Base-by-base conservation (phyloP, 2,113 vertebrate species). In the Sorex araneus region DNA sequence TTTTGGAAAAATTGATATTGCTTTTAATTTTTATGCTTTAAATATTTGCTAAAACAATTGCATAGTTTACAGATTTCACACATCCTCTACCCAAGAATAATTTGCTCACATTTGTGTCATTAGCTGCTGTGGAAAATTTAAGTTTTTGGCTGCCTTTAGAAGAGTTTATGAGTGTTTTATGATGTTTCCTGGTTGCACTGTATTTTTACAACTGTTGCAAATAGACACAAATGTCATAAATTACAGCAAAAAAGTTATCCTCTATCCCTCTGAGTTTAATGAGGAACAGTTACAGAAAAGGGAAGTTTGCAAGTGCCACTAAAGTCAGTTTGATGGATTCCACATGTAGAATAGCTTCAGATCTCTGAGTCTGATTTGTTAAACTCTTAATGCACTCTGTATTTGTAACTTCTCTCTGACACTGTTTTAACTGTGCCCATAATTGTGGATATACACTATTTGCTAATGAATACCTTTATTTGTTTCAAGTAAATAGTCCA, bases 171-270 rank as follows among this genome's bases (percentile, higher is more conserved):
- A 96, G 91, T 96, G 93, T 96, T 97, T 98, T 97, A 97, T 95
- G 92, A 97, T 96, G 91, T 97, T 98, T 97, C 96, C 91, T 97
- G 95, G 97, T 97, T 97, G 96, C 94, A 95, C 77, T 95, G 90
- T 97, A 97, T 97, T 97, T 98, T 97, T 97, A 96, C 93, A 97
- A 97, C 94, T 96, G 95, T 96, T 97, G n/a, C 95, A 97, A 97
- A 97, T 95, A 98, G 96, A 97, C 92, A 97, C 78, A 97, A 97
- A 97, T 95, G 95, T 76, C 89, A 97, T 97, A 97, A 97, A 97
- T 97, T 97, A 97, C 40, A 88, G 67, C 75, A 96, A 91, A 90
- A 95, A 97, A 97, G 93, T 90, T 90, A 97, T 97, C 95, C 86
- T 78, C 83, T 0, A 78, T 97, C 94, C 94, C 85, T 96, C 82